These are phyloP conservation scores for Drosophila subobscura DNA, from an alignment of 1,140 invertebrate genomes.

Conservation along the genomic window DNA sequence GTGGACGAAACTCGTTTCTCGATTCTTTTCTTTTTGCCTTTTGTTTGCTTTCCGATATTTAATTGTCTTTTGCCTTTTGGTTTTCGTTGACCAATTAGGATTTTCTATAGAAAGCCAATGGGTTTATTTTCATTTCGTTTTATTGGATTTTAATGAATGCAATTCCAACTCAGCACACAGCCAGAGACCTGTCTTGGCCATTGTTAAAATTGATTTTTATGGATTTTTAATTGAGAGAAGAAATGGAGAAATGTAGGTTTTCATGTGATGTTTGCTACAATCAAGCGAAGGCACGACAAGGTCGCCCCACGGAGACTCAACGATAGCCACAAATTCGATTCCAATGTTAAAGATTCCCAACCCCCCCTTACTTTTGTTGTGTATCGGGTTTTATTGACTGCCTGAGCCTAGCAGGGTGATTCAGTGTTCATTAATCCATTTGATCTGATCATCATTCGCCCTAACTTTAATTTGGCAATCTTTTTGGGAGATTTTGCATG, in stretches of 20 bases:
- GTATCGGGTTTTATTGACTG: not conserved
- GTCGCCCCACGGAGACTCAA: constrained; percentile 30
- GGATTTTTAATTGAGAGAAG: constrained; percentile 54
- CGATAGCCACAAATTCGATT: not conserved
- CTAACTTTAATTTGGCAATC: not conserved
- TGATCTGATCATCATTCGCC: constrained; percentile 6
- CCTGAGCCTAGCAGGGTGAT: not conserved
- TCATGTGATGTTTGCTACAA: constrained; percentile 2
- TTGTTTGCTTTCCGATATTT: constrained; percentile 74
- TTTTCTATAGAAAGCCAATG: constrained; percentile 75
- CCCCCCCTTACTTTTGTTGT: too few species aligned
- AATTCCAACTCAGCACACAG: constrained; percentile 39
- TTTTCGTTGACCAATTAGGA: constrained; percentile 75
- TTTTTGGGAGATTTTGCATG: constrained; percentile 14
- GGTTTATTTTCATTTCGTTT: constrained; percentile 78
- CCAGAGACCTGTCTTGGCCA: constrained; percentile 2
- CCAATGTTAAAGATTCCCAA: not conserved
- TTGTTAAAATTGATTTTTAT: constrained; percentile 53
- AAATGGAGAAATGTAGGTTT: constrained; percentile 16
- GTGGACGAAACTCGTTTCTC: constrained; percentile 24
- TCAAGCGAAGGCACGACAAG: constrained; percentile 40
- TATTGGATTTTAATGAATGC: constrained; percentile 73
- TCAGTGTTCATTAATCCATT: not conserved
- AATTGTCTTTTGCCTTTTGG: constrained; percentile 51
- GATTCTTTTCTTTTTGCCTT: constrained; percentile 43